A percentile compares a stretch with the other conserved stretches of the same genome.
Conservation (phyloP, 2,797 vertebrate species). For the Ptychobarbus kaznakovi region DNA sequence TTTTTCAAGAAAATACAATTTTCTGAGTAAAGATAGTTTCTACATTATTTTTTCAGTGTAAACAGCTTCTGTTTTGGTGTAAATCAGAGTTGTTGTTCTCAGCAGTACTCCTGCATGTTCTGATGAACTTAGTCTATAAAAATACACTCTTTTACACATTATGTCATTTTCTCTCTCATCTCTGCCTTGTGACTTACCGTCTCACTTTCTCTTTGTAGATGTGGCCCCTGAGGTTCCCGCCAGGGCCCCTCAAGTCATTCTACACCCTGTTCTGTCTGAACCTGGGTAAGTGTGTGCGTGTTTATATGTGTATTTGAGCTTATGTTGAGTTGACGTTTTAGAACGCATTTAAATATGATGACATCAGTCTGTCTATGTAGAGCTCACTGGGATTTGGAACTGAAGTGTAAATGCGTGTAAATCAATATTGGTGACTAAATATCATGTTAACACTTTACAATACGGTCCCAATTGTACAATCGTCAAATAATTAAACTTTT, state of each 20-base stretch:
- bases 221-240: conserved; percentile 91
- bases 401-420: neutral
- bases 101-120: neutral
- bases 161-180: neutral
- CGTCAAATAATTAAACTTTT: neutral
- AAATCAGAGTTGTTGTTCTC: conserved; percentile 3
- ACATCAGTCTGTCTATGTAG: neutral
- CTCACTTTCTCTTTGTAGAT: conserved; percentile 74
- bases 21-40: neutral
- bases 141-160: neutral
- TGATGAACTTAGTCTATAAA: conserved; percentile 13
- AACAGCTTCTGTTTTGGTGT: neutral
- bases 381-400: neutral
- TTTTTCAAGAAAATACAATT: neutral
- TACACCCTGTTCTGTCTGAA: conserved; percentile 95
- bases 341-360: neutral
- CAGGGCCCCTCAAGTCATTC: conserved; percentile 93
- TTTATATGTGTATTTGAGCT: conserved; percentile 2
- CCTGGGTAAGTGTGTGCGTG: conserved; percentile 83
- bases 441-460: too few species aligned
- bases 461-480: too few species aligned
- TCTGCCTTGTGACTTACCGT: neutral
- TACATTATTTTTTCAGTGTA: neutral
- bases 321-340: conserved; percentile 14
- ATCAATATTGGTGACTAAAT: neutral